Base-by-base conservation (phyloP, 2,797 vertebrate genomes). In the Phataginus tetradactyla region DNA sequence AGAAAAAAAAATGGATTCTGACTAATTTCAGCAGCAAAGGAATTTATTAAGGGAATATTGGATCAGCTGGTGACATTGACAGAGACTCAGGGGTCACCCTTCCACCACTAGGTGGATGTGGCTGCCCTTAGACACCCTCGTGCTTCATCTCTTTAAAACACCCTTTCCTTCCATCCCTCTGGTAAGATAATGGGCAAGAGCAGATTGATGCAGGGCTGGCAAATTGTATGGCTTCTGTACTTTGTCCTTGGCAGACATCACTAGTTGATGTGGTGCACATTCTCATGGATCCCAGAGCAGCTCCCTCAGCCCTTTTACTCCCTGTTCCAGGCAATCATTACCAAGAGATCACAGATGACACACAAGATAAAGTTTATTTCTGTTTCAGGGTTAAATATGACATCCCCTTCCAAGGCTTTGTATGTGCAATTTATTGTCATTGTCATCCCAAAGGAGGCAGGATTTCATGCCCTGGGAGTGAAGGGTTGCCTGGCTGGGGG, bases 221-320 rank as follows among this genome's bases (percentile, higher is more conserved):
- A 25, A 29, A 13, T 45, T 0, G 8, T 12, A 1, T 3, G 15
- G 55, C 32, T 15, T 39, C 51, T 10, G 0, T 2, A 8, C 39
- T 29, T 53, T 1, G 8, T 64, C 49, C 72, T 45, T 27, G 23
- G 85, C 85, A 69, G 78, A 32, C 79, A 57, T 94, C 39, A 77
- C 88, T 92, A 66, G 69, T 9, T 18, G 34, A 45, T 72, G 64
- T 25, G 27, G 55, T 32, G 55, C 29, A 15, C 0, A 10, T n/a
- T 45, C 53, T 21, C 14, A 11, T 15, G 39, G 45, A 8, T 12
- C 17, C 51, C 68, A 74, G 45, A 5, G 53, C 34, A 29, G 69
- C 55, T 74, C 51, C 64, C 27, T 45, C 37, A 42, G 21, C 27
- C 14, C 39, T n/a, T 27, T 74, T 21, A 7, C 3, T 15, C 51